A percentile compares a stretch with the other conserved stretches of the same genome.
These are phyloP conservation scores for Bovichtus diacanthus DNA, from an alignment of 2,797 vertebrate genomes.

Conservation along the genomic window DNA sequence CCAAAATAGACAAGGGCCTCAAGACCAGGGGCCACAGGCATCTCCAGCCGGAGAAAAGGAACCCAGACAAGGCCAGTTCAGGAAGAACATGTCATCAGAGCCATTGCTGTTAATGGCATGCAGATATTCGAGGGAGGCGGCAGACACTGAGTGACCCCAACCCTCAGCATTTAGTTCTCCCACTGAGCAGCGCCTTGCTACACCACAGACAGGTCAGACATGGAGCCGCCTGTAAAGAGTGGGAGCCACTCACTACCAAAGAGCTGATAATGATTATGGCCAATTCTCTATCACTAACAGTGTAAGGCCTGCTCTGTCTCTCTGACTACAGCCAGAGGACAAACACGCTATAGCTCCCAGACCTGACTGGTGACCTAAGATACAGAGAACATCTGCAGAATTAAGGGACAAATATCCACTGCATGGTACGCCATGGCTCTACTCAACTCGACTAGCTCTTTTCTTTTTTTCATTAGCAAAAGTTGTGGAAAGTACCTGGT, in stretches of 20 bases:
- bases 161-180: slow-evolving; percentile 67
- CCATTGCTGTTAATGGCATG: slow-evolving; percentile 87
- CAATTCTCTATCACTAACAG: slow-evolving; percentile 70
- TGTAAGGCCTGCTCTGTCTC: slow-evolving; percentile 69
- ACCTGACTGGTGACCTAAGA: slow-evolving; percentile 34
- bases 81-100: slow-evolving; percentile 90
- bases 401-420: not conserved
- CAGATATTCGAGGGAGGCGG: slow-evolving; percentile 81
- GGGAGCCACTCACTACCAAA: slow-evolving; percentile 74
- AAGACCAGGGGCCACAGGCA: slow-evolving; percentile 77
- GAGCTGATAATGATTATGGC: slow-evolving; percentile 78
- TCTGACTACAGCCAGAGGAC: slow-evolving; percentile 71
- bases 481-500: too few relatives aligned
- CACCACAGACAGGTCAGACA: slow-evolving; percentile 82
- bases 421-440: too few relatives aligned
- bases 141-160: slow-evolving; percentile 77
- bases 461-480: too few relatives aligned
- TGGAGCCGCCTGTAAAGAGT: slow-evolving; percentile 81
- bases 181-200: slow-evolving; percentile 59
- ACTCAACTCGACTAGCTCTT: too few relatives aligned
- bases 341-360: slow-evolving; percentile 72
- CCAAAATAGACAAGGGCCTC: slow-evolving; percentile 88
- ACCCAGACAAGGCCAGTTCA: slow-evolving; percentile 74
- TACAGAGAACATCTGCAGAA: slow-evolving; percentile 7
- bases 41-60: slow-evolving; percentile 56